Evolutionary conservation across 2,888 invertebrate species (phyloP), one percentile per base, ranked within the genome.

Genomic region (Troilus luridus): DNA sequence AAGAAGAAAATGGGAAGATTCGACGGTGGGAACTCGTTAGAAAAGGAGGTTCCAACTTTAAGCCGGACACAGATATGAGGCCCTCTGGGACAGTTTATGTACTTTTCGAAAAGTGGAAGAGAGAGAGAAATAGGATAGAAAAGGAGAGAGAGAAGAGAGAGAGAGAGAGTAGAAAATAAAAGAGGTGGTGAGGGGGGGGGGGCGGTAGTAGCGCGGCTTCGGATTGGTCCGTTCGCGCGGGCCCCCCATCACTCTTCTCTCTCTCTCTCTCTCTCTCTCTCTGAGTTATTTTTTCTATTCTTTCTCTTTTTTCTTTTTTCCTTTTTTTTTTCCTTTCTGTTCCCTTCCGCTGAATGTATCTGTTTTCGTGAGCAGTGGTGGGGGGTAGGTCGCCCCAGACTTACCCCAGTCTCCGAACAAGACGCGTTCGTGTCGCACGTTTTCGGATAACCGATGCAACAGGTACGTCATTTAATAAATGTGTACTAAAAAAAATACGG

Each of bases 191-290:
- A 24, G 89, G 88, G 67, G 81, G 89, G 88, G 59, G 81, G 59
- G 90, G 88, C 24, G 91, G 72, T 67, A 59, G 60, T 72, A 56
- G 81, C 88, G 91, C 77, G 89, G 88, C 67, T 88, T 88, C 90
- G 67, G 91, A 90, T 90, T 90, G 90, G 91, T 91, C 91, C 77
- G 88, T 91, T 90, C 91, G 88, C 88, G 88, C 92, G 88, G 88
- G 64, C 90, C 91, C 64, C 91, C 64, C 91, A 81, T 81, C 58
- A 90, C 90, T 91, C 89, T 85, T 85, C 77, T 90, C 62, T 88
- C 91, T 91, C 92, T 91, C 92, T 92, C 93, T 92, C 92, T 91
- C 91, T 89, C 92, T 90, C 92, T 88, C 91, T 91, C 92, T 85
- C 91, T 17, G 89, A 88, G 72, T 91, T 91, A 88, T 90, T 92